A percentile compares a stretch with the other conserved stretches of the same genome.
Evolutionary conservation across 1,140 invertebrate genomes (phyloP).

Genomic region (Saccostrea echinata): DNA sequence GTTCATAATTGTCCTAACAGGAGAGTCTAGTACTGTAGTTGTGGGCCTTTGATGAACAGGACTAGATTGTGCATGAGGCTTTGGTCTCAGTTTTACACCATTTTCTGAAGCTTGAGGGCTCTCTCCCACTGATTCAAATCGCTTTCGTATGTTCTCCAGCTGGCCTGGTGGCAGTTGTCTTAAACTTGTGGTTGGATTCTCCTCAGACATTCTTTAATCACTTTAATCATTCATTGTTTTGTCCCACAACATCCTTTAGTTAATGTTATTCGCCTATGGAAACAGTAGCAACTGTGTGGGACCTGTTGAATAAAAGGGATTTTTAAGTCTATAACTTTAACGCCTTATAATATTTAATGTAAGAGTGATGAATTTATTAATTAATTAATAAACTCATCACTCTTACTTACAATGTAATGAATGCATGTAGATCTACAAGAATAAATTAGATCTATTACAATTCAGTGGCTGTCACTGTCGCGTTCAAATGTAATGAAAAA

Average conservation of each 20-base stretch:
- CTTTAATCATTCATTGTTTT: not conserved
- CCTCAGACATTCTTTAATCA: constrained; percentile 1
- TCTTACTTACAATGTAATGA: too few species aligned
- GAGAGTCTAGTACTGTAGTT: not conserved
- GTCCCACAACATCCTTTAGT: not conserved
- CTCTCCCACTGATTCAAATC: constrained; percentile 52
- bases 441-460: too few species aligned
- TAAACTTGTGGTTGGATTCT: constrained; percentile 51
- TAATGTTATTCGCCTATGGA: not conserved
- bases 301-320: not conserved
- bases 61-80: not conserved
- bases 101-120: not conserved
- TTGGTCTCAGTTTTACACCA: constrained; percentile 7
- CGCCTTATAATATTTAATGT: too few species aligned
- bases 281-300: not conserved
- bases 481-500: too few species aligned
- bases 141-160: constrained; percentile 57
- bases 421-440: too few species aligned
- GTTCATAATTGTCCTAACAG: not conserved
- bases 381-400: too few species aligned
- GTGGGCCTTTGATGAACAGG: not conserved
- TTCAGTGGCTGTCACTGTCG: too few species aligned
- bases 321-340: too few species aligned
- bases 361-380: too few species aligned
- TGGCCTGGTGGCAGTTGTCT: constrained; percentile 60